Percentiles rank a stretch among this genome's conserved stretches.
These are phyloP conservation scores for Drosophila kohkoa DNA, from an alignment of 1,140 invertebrate genomes.

Conservation along the genomic window DNA sequence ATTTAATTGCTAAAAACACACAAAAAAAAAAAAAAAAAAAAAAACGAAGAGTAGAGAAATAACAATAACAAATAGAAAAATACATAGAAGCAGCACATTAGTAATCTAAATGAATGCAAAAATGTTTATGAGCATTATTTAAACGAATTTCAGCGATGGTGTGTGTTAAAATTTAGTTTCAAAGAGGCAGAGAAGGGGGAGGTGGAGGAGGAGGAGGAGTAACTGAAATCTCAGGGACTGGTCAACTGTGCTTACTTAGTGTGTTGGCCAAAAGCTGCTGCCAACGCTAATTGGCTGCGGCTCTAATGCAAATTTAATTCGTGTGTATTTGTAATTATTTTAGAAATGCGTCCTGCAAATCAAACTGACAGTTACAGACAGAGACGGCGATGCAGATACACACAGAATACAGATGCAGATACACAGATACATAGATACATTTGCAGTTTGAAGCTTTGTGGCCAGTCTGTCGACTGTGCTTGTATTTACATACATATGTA, in stretches of 20 bases:
- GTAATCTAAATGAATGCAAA: constrained; percentile 23
- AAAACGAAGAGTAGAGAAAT: neutral
- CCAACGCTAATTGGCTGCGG: constrained; percentile 68
- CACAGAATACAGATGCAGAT: neutral
- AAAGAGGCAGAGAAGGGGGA: neutral
- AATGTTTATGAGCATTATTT: constrained; percentile 35
- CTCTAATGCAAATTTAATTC: constrained; percentile 82
- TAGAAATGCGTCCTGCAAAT: constrained; percentile 76
- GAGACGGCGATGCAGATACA: neutral
- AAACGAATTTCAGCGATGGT: constrained; percentile 13
- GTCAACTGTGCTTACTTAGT: constrained; percentile 16
- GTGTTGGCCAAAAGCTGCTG: constrained; percentile 30
- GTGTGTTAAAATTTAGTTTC: neutral
- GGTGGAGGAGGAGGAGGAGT: neutral
- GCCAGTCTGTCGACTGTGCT: neutral
- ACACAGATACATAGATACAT: neutral
- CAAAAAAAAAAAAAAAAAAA: constrained; percentile 8
- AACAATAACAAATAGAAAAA: constrained; percentile 14
- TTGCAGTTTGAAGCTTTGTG: constrained; percentile 11
- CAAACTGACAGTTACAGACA: constrained; percentile 57
- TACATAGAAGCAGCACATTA: constrained; percentile 2
- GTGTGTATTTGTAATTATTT: constrained; percentile 80
- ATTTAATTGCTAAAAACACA: constrained; percentile 42
- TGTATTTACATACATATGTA: constrained; percentile 60
- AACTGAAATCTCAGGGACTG: constrained; percentile 13